phyloP scores from a whole-genome alignment of 2,888 invertebrate species.

The Oeneis ivallda region DNA sequence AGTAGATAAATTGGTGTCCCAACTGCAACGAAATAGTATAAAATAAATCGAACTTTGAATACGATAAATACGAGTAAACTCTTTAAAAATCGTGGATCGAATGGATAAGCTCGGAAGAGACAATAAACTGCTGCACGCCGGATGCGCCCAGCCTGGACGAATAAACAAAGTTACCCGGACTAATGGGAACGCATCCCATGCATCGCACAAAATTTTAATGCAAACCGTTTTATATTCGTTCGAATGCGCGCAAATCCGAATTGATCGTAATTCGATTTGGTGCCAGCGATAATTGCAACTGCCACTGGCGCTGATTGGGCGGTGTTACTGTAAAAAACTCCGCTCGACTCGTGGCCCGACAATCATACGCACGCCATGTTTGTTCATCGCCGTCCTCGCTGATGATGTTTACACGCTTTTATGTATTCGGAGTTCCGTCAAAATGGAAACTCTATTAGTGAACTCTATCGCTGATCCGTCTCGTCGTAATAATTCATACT shows the following conservation, averaged over 20 bases:
- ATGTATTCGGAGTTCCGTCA: constrained; percentile 42
- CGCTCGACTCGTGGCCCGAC: constrained; percentile 52
- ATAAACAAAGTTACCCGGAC: constrained; percentile 71
- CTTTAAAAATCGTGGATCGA: neutral
- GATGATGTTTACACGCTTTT: constrained; percentile 75
- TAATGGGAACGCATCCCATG: constrained; percentile 79
- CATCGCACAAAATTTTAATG: constrained; percentile 80
- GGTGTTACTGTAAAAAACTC: constrained; percentile 63
- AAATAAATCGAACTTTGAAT: neutral
- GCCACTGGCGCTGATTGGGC: constrained; percentile 80
- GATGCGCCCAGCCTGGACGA: constrained; percentile 34
- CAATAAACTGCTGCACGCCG: constrained; percentile 43
- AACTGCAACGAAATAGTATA: neutral
- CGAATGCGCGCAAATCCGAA: constrained; percentile 81
- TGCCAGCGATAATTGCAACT: constrained; percentile 80
- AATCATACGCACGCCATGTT: constrained; percentile 74
- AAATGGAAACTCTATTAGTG: constrained; percentile 36
- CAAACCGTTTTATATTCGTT: constrained; percentile 82
- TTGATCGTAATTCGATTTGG: constrained; percentile 82
- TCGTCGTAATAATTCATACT: neutral
- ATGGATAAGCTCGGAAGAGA: constrained; percentile 13
- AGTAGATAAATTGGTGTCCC: too few species aligned
- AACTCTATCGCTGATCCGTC: constrained; percentile 15
- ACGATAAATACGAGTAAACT: neutral
- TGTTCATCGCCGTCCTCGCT: constrained; percentile 64